Evolutionary conservation across 2,797 vertebrate genomes (phyloP), one percentile per base, ranked within the genome.

Genomic region (Enteromius fasciolatus): DNA sequence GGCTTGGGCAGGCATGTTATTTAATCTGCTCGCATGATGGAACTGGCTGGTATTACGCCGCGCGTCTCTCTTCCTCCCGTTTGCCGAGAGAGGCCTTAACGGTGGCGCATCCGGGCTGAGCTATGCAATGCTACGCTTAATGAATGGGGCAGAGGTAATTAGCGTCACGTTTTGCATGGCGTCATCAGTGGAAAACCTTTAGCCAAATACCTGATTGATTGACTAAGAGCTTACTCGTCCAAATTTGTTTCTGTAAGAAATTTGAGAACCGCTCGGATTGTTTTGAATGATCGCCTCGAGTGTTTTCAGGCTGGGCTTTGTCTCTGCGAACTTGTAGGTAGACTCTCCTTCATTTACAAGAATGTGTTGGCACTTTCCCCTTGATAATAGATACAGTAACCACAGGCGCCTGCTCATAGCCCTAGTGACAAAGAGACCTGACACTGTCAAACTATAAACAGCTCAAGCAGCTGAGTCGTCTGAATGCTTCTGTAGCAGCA

Each of bases 21-120:
- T 97, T 95, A 95, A 97, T 96, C 94, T 94, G 92, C 89, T 93
- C 88, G 90, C 90, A 25, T 84, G 93, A 94, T 92, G 92, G 94
- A 94, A 93, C 93, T 93, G 90, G 70, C 93, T 89, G 86, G 92
- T 93, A 92, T 94, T 95, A 91, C 90, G 90, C 91, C 89, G 68
- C 72, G 18, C 39, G 31, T 79, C 80, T 25, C 14, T 64, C 76
- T 39, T 67, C 31, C 59, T 61, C 72, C 1, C 0, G 57, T 64
- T 67, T 68, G 61, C 79, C 48, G 77, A 39, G 78, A 68, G 82
- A 48, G 75, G 23, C 52, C 33, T 74, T 77, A 48, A 59, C 1
- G 7, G 61, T 48, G 39, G 31, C n/a, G 23, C 66, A 39, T 61
- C 36, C 10, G 4, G 23, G 72, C 70, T 17, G 33, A 79, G 50